Percentiles rank a stretch among this genome's conserved stretches.
Evolutionary conservation across 2,888 invertebrate species (phyloP).

Genomic region (Notodonta ziczac): DNA sequence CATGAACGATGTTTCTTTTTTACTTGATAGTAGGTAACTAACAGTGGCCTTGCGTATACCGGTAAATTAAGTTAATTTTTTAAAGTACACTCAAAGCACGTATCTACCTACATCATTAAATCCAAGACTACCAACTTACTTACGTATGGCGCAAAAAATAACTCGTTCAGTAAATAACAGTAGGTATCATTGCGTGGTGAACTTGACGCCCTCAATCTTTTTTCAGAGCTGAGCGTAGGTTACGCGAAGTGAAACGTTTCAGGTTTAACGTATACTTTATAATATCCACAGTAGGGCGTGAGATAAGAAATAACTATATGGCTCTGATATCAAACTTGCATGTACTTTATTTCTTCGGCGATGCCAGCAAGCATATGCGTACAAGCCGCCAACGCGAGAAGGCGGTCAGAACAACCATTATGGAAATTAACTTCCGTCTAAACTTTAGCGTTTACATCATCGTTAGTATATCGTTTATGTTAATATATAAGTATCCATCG

Average conservation of each 20-base stretch:
- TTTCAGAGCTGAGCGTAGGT: conserved; percentile 13
- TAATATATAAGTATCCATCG: no score
- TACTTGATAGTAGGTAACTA: not conserved
- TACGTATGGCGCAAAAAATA: conserved; percentile 7
- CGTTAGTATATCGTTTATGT: no score
- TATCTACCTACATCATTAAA: not conserved
- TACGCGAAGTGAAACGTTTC: conserved; percentile 29
- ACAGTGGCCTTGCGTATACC: not conserved
- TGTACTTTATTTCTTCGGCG: conserved; percentile 42
- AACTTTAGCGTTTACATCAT: no score
- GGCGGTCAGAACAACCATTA: conserved; percentile 41
- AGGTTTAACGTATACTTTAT: conserved; percentile 27
- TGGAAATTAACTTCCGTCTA: conserved; percentile 21
- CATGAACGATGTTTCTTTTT: no score
- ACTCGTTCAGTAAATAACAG: conserved; percentile 20
- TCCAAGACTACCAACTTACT: not conserved
- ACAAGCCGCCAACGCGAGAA: conserved; percentile 33
- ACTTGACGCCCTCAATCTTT: conserved; percentile 18
- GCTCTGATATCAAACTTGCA: conserved; percentile 32
- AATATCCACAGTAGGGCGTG: conserved; percentile 26
- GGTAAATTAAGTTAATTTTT: not conserved
- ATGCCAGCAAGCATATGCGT: conserved; percentile 10
- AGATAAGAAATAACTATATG: conserved; percentile 35
- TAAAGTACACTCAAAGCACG: conserved; percentile 1
- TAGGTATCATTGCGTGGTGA: conserved; percentile 13